Evolutionary conservation across 2,797 vertebrate species (phyloP), one percentile per base, ranked within the genome.

Genomic region (Sus cebifrons): DNA sequence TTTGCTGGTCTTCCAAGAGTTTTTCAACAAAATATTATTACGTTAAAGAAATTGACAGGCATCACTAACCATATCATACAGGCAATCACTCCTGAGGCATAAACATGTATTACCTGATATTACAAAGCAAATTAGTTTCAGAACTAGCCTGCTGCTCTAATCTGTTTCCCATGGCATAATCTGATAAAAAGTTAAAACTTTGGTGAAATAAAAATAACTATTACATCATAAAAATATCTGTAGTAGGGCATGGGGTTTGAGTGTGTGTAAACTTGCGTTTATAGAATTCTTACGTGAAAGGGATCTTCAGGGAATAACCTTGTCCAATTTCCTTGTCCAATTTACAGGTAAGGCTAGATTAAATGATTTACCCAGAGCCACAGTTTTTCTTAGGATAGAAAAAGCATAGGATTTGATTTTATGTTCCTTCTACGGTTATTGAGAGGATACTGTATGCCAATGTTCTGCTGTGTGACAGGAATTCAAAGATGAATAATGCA

Each of bases 1-100:
- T 64, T 75, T 92, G 44, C 62, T 79, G 9, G 0, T 40, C 27
- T 81, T 84, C 68, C 90, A 92, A 81, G 81, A 90, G 77, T 54
- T 94, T 89, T 95, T 82, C n/a, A 77, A 89, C 17, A 73, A 85
- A 95, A 92, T 23, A 13, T 82, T 87, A 68, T 81, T 85, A 75
- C 14, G 44, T 81, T 87, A 96, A 89, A 74, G 40, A 68, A 79
- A 91, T 25, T 67, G 60, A 56, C 27, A 88, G 40, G 1, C 17
- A 71, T 84, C 40, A 27, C 64, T 32, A 82, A 58, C 65, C 3
- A 3, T 54, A 67, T 84, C 36, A 81, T 27, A 49, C 4, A 62
- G 44, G 23, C 21, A 79, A 71, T 74, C 4, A 5, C 18, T 89
- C 40, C 62, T 93, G 32, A 88, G n/a, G 27, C 79, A 54, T 6